These are phyloP conservation scores for Muscidifurax raptorellus DNA, from an alignment of 1,140 invertebrate species.

Conservation along the genomic window DNA sequence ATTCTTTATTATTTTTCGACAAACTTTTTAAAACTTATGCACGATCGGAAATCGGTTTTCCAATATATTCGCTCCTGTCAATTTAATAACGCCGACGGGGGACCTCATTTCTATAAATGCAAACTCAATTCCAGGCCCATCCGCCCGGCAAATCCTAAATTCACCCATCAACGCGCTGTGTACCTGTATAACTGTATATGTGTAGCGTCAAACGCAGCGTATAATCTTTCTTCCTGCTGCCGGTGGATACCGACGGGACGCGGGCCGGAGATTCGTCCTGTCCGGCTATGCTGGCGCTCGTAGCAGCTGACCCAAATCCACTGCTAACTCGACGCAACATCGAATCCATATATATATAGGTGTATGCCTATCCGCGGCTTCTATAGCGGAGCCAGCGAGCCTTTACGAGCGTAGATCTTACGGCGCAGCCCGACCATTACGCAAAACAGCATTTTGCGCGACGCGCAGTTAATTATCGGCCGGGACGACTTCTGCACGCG, in stretches of 20 bases:
- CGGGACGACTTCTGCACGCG: neutral
- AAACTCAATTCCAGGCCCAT: neutral
- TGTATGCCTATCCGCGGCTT: neutral
- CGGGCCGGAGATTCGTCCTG: neutral
- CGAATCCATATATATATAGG: neutral
- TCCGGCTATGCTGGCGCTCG: neutral
- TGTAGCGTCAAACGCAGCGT: neutral
- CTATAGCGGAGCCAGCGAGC: neutral
- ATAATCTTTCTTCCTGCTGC: neutral
- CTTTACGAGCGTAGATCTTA: neutral
- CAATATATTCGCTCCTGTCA: too few species aligned
- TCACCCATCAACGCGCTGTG: neutral
- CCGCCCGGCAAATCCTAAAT: neutral
- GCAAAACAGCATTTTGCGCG: slow-evolving; percentile 6
- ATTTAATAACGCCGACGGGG: too few species aligned
- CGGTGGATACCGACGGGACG: neutral
- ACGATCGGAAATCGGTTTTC: too few species aligned
- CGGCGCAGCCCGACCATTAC: neutral
- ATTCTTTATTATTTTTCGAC: too few species aligned
- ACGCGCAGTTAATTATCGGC: slow-evolving; percentile 29
- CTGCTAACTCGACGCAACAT: slow-evolving; percentile 12
- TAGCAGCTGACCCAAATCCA: neutral
- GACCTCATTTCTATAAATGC: too few species aligned
- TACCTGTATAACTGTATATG: too few species aligned
- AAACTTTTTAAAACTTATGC: too few species aligned